Evolutionary conservation across 2,113 vertebrate genomes (phyloP).

Genomic region (Chaetorhynchus papuensis): DNA sequence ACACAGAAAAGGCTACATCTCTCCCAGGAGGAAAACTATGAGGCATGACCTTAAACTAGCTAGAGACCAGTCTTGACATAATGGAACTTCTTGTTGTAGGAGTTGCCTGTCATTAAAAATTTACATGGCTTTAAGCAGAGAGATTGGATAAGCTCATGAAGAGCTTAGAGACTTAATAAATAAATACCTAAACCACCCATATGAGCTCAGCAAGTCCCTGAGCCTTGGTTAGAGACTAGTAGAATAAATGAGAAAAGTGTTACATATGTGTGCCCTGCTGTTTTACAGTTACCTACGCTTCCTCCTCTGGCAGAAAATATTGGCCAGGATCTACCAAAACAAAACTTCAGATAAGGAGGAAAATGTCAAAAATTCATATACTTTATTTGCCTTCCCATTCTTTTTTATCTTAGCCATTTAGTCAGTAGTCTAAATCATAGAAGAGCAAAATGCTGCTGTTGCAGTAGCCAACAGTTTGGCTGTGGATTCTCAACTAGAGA

Average conservation of each 20-base stretch:
- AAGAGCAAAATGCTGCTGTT: not conserved
- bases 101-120: not conserved
- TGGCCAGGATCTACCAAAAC: not conserved
- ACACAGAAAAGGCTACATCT: not conserved
- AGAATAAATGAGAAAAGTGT: not conserved
- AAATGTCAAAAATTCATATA: not conserved
- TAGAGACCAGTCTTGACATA: not conserved
- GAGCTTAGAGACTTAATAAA: not conserved
- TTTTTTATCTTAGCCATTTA: not conserved
- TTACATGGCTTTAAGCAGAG: not conserved
- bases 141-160: not conserved
- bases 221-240: not conserved
- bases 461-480: not conserved
- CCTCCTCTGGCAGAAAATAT: not conserved
- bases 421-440: not conserved
- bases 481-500: not conserved
- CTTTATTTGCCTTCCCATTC: not conserved
- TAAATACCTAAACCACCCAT: not conserved
- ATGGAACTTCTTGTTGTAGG: not conserved
- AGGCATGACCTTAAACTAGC: not conserved
- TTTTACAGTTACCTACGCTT: not conserved
- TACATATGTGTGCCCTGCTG: not conserved
- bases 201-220: not conserved
- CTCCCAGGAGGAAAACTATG: fast-evolving
- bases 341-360: not conserved